phyloP scores from a whole-genome alignment of 1,140 invertebrate species.

The Drosophila pandora region DNA sequence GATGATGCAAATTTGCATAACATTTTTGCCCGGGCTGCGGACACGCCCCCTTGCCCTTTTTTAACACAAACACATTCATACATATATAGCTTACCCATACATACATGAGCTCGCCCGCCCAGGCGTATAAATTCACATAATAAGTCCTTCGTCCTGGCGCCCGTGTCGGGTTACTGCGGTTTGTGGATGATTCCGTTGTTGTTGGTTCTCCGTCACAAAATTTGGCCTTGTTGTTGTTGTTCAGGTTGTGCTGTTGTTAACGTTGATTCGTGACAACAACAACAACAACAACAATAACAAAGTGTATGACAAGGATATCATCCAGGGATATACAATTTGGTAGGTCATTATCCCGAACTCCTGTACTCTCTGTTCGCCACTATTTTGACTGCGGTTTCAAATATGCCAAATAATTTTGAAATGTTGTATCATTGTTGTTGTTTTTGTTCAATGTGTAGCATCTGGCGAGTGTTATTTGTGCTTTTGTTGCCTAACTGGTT shows the following conservation, averaged over 20 bases:
- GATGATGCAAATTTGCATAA: conserved; percentile 78
- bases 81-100: background rate
- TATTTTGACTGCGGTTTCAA: conserved; percentile 69
- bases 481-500: conserved; percentile 31
- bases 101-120: conserved; percentile 35
- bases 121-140: conserved; percentile 79
- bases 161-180: conserved; percentile 53
- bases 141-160: conserved; percentile 57
- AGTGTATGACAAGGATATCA: conserved; percentile 61
- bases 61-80: conserved; percentile 20
- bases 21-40: conserved; percentile 57
- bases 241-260: conserved; percentile 60
- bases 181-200: conserved; percentile 49
- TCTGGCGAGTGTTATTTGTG: conserved; percentile 45
- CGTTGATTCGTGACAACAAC: conserved; percentile 63
- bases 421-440: conserved; percentile 30
- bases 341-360: conserved; percentile 40
- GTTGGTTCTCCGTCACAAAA: conserved; percentile 9
- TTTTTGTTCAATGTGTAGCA: background rate
- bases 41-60: conserved; percentile 19
- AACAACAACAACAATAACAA: conserved; percentile 49
- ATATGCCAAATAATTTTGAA: conserved; percentile 76
- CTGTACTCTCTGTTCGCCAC: conserved; percentile 10
- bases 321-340: conserved; percentile 52
- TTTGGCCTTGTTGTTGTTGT: conserved; percentile 9